phyloP scores from a whole-genome alignment of 1,140 invertebrate species.

The Macrosteles quadrilineatus region DNA sequence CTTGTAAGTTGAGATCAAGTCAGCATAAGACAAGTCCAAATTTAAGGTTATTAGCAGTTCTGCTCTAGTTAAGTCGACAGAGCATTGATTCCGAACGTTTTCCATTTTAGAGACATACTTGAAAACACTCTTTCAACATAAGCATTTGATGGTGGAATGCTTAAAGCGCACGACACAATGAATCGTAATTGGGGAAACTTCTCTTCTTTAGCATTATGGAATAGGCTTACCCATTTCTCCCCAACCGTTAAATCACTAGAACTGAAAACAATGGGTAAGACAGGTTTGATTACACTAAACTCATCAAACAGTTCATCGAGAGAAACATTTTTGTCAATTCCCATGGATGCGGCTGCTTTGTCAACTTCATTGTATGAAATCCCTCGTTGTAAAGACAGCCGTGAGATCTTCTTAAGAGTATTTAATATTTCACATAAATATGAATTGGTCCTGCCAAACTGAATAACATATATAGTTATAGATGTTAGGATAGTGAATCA shows the following conservation, averaged over 20 bases:
- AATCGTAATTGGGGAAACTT: conserved; percentile 6
- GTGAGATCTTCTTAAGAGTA: not conserved
- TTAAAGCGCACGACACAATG: conserved; percentile 11
- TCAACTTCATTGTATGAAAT: conserved; percentile 18
- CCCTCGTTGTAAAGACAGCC: conserved; percentile 1
- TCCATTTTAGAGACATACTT: not conserved
- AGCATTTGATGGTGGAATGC: not conserved
- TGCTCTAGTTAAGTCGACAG: not conserved
- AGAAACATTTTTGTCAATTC: too few species aligned
- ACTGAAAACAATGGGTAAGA: not conserved
- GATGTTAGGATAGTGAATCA: too few species aligned
- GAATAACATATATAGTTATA: too few species aligned
- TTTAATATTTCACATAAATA: too few species aligned
- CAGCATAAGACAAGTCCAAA: not conserved
- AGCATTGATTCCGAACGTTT: not conserved
- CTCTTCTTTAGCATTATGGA: not conserved
- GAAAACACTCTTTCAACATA: not conserved
- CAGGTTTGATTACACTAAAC: too few species aligned
- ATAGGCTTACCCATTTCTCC: conserved; percentile 6
- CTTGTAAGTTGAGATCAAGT: not conserved
- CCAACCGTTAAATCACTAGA: not conserved
- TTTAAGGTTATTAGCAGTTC: not conserved
- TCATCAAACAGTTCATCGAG: too few species aligned
- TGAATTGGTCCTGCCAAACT: too few species aligned
- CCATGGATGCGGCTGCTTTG: not conserved